Evolutionary conservation across 2,113 vertebrate species (phyloP).

Genomic region (Gadus chalcogrammus): DNA sequence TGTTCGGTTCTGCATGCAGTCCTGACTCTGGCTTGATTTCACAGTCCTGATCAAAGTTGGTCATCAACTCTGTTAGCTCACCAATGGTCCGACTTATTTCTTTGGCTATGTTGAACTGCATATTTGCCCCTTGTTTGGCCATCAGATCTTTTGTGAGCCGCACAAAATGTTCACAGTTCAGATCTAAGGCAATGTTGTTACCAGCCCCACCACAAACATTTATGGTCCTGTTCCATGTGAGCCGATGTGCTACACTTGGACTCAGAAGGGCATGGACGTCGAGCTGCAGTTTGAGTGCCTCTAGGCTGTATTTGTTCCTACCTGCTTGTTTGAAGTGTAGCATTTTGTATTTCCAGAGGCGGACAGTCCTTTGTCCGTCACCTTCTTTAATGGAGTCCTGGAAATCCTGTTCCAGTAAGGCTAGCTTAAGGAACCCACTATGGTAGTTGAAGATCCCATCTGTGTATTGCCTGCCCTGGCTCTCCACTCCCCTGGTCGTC

Average conservation of each 20-base stretch:
- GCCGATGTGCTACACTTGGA: background rate
- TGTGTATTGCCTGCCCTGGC: background rate
- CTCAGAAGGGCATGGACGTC: background rate
- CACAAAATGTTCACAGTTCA: too few relatives aligned
- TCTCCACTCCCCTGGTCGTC: background rate
- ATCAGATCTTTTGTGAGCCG: background rate
- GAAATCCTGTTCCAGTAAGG: constrained; percentile 3
- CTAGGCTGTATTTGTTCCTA: background rate
- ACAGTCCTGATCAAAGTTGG: too few relatives aligned
- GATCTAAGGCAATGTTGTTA: too few relatives aligned
- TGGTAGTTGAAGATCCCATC: background rate
- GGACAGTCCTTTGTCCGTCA: constrained; percentile 8
- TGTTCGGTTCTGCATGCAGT: too few relatives aligned
- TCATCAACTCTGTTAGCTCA: too few relatives aligned
- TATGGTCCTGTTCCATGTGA: constrained; percentile 1
- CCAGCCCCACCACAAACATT: too few relatives aligned
- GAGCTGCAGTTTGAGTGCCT: constrained; percentile 1
- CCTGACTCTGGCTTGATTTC: too few relatives aligned
- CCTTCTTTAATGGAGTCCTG: constrained; percentile 12
- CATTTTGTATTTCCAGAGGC: constrained; percentile 6
- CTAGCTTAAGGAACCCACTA: background rate
- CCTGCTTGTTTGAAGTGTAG: background rate
- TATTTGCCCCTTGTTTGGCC: too few relatives aligned
- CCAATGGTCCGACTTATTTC: too few relatives aligned
- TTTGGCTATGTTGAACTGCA: too few relatives aligned